These are phyloP conservation scores for Sinonovacula constricta DNA, from an alignment of 1,140 invertebrate genomes.

Conservation along the genomic window DNA sequence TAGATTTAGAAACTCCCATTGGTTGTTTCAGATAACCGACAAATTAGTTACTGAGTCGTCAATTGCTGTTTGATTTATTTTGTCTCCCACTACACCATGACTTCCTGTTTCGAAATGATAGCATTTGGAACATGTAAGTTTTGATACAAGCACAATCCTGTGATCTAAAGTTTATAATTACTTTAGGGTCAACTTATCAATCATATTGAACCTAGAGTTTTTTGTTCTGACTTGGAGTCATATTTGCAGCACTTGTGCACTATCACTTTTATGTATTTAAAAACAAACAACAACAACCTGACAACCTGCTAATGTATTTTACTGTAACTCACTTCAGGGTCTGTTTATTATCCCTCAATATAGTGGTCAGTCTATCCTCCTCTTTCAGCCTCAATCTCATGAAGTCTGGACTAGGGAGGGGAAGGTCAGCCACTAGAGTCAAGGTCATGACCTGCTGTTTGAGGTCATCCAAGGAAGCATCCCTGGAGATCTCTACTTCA, in stretches of 20 bases:
- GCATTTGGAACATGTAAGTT: too few relatives aligned
- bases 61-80: too few relatives aligned
- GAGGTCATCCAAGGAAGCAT: conserved; percentile 65
- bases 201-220: too few relatives aligned
- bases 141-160: too few relatives aligned
- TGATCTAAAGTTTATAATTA: too few relatives aligned
- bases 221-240: neutral
- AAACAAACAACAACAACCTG: neutral
- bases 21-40: too few relatives aligned
- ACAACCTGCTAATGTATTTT: neutral
- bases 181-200: too few relatives aligned
- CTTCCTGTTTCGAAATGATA: too few relatives aligned
- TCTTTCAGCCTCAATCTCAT: conserved; percentile 66
- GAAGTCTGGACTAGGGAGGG: conserved; percentile 59
- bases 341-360: conserved; percentile 60
- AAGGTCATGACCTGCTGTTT: conserved; percentile 67
- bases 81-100: too few relatives aligned
- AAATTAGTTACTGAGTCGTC: too few relatives aligned
- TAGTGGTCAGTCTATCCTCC: conserved; percentile 50
- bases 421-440: conserved; percentile 42
- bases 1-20: too few relatives aligned
- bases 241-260: neutral
- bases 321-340: conserved; percentile 67
- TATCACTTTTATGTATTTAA: neutral
- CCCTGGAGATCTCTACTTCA: conserved; percentile 64